Percentiles rank a stretch among this genome's conserved stretches.
Conservation (phyloP, 2,113 vertebrate genomes). For the Nothobranchius kuhntae region DNA sequence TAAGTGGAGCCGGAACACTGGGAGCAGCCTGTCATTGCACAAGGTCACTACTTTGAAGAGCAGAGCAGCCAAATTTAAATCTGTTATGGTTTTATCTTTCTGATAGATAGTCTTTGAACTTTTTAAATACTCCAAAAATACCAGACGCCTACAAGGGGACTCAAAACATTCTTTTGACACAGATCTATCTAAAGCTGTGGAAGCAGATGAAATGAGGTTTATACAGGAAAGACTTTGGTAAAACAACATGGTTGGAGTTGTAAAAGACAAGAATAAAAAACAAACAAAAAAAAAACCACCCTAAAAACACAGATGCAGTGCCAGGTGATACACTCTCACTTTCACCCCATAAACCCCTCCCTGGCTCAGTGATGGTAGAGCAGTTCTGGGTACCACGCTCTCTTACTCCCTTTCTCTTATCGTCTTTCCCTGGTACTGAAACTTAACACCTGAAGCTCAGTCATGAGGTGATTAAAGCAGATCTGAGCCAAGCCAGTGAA, state of each 20-base stretch:
- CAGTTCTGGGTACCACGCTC: slow-evolving; percentile 30
- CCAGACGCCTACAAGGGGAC: not conserved
- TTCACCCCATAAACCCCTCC: slow-evolving; percentile 42
- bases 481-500: slow-evolving; percentile 71
- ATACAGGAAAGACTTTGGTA: not conserved
- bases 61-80: not conserved
- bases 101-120: not conserved
- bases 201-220: not conserved
- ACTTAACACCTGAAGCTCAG: slow-evolving; percentile 65
- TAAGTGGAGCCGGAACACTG: not conserved
- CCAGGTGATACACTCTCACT: not conserved
- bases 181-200: not conserved
- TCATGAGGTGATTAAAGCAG: slow-evolving; percentile 75
- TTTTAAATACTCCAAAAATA: not conserved
- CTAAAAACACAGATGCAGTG: not conserved
- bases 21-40: not conserved
- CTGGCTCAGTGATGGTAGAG: slow-evolving; percentile 43
- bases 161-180: not conserved
- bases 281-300: not conserved
- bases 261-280: not conserved
- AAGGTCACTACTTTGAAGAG: not conserved
- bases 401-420: slow-evolving; percentile 19
- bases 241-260: not conserved
- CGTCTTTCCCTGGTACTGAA: slow-evolving; percentile 56
- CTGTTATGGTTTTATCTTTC: not conserved